A percentile compares a stretch with the other conserved stretches of the same genome.
Evolutionary conservation across 2,113 vertebrate genomes (phyloP).

Genomic region (Sapayoa aenigma): DNA sequence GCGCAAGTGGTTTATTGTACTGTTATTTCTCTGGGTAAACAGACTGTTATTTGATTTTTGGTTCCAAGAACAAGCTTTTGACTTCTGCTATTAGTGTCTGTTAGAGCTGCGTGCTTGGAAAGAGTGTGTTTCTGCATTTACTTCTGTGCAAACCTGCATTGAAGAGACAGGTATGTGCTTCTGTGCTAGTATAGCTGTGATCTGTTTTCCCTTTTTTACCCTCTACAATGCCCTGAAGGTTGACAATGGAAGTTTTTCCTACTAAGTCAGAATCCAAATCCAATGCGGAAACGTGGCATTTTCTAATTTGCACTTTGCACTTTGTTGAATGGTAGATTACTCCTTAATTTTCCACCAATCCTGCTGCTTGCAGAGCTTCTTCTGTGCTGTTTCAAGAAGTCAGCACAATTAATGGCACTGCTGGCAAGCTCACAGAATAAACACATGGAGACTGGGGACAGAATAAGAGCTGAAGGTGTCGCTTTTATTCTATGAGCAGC

Average conservation of each 20-base stretch:
- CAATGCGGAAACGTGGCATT: neutral
- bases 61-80: neutral
- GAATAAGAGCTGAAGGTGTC: neutral
- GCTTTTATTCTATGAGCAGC: neutral
- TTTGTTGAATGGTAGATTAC: neutral
- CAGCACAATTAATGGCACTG: neutral
- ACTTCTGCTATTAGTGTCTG: neutral
- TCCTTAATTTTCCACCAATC: neutral
- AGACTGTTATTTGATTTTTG: neutral
- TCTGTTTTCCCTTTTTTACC: neutral
- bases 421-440: neutral
- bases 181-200: neutral
- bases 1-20: neutral
- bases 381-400: neutral
- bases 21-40: constrained; percentile 11
- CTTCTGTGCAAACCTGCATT: neutral
- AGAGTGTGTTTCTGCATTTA: neutral
- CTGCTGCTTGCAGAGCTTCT: neutral
- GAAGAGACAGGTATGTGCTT: neutral
- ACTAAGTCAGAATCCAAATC: neutral
- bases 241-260: neutral
- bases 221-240: neutral
- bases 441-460: neutral
- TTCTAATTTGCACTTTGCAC: neutral
- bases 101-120: neutral